Percentiles rank a stretch among this genome's conserved stretches.
phyloP scores from a whole-genome alignment of 2,888 invertebrate species.

The Atrina japonica region DNA sequence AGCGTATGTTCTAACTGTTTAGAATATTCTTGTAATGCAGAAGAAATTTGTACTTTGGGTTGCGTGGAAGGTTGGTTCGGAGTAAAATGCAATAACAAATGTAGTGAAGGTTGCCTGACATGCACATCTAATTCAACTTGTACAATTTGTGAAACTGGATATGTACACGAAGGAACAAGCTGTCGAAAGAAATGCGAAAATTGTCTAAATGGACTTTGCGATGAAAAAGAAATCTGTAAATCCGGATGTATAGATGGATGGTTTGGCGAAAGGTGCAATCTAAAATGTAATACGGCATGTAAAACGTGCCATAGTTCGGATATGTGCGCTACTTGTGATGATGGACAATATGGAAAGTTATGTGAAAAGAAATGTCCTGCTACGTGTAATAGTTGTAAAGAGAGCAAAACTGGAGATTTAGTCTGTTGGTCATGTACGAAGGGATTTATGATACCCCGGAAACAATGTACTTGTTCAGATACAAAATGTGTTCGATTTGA shows the following conservation, averaged over 20 bases:
- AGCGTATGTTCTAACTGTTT: constrained; percentile 4
- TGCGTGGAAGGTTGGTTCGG: constrained; percentile 21
- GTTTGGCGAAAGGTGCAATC: constrained; percentile 23
- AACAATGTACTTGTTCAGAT: constrained; percentile 29
- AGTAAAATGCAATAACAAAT: constrained; percentile 8
- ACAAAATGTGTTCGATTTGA: constrained; percentile 18
- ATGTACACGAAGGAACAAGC: not conserved
- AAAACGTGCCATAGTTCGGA: not conserved
- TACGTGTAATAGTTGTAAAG: constrained; percentile 20
- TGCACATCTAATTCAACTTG: constrained; percentile 3
- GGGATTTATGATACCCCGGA: constrained; percentile 20
- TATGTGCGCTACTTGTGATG: constrained; percentile 14
- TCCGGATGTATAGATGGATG: constrained; percentile 3
- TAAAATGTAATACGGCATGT: not conserved
- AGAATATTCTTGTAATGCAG: not conserved
- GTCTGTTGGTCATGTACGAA: constrained; percentile 18
- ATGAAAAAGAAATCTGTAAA: not conserved
- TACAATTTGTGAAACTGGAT: constrained; percentile 3
- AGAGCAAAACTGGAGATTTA: constrained; percentile 4
- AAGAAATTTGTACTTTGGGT: constrained; percentile 9
- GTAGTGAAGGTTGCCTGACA: not conserved
- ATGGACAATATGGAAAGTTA: constrained; percentile 12
- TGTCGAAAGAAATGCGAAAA: constrained; percentile 4
- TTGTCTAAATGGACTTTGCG: not conserved
- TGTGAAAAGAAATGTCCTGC: constrained; percentile 18